These are phyloP conservation scores for Eulimnadia texana DNA, from an alignment of 1,140 invertebrate genomes.

Conservation along the genomic window DNA sequence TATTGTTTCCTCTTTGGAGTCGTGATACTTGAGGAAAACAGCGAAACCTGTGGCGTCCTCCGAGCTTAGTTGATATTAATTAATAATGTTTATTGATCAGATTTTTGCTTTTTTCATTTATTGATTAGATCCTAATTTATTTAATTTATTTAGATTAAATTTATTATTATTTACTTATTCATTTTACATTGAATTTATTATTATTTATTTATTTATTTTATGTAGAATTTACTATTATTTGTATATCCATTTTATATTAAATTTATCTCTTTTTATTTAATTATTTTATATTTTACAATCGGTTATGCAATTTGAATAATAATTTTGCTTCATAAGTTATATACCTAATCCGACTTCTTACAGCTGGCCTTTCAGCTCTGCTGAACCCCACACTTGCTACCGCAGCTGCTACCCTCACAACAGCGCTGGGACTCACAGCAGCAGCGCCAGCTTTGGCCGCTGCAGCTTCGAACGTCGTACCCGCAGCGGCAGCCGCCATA, in stretches of 20 bases:
- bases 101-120: no score
- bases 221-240: neutral
- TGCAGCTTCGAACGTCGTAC: constrained; percentile 17
- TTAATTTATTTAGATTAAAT: neutral
- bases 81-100: no score
- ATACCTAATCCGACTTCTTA: neutral
- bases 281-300: neutral
- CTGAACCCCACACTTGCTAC: constrained; percentile 20
- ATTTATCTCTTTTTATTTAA: neutral
- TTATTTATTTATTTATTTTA: neutral
- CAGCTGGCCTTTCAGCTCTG: constrained; percentile 10
- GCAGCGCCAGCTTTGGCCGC: constrained; percentile 27
- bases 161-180: neutral
- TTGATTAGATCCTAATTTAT: neutral
- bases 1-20: no score
- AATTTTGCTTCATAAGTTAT: neutral
- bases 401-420: constrained; percentile 17
- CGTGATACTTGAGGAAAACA: no score
- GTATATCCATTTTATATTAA: neutral
- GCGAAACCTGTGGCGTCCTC: no score
- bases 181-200: neutral
- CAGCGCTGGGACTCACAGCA: constrained; percentile 18
- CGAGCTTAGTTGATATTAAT: no score
- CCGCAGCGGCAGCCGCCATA: constrained; percentile 20
- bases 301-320: neutral